Percentiles rank a stretch among this genome's conserved stretches.
phyloP scores from a whole-genome alignment of 1,140 invertebrate species.

The Drosophila saltans region DNA sequence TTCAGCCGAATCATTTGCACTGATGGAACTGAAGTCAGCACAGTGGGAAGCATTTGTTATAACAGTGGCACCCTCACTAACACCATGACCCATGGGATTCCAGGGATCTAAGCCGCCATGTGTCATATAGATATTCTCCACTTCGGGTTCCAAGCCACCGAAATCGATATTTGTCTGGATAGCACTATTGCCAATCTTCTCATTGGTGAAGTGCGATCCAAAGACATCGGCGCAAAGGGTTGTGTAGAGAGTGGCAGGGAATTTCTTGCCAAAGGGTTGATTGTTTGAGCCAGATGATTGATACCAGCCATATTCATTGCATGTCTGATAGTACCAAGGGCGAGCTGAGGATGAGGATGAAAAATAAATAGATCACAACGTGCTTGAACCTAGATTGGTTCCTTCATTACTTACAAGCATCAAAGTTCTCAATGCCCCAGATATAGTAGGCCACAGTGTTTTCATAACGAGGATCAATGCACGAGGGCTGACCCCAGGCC shows the following conservation, averaged over 20 bases:
- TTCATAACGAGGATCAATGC: constrained; percentile 63
- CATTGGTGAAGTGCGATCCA: constrained; percentile 84
- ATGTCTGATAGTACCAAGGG: constrained; percentile 92
- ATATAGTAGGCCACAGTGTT: constrained; percentile 58
- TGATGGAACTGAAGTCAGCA: constrained; percentile 87
- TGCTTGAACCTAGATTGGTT: not conserved
- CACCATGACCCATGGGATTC: constrained; percentile 86
- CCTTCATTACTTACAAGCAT: constrained; percentile 50
- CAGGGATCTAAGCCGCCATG: constrained; percentile 87
- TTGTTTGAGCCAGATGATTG: constrained; percentile 87
- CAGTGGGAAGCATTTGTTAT: constrained; percentile 86
- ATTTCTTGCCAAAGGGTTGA: constrained; percentile 87
- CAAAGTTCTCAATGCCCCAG: constrained; percentile 40
- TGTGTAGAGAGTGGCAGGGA: constrained; percentile 86
- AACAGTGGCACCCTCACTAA: constrained; percentile 84
- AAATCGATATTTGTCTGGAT: constrained; percentile 86
- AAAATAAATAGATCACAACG: no score
- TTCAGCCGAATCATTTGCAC: constrained; percentile 84
- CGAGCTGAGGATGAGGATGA: constrained; percentile 79
- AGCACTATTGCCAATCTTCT: constrained; percentile 84
- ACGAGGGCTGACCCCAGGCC: constrained; percentile 35
- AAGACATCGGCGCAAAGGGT: constrained; percentile 89
- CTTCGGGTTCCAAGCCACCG: constrained; percentile 85
- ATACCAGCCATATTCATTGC: constrained; percentile 93
- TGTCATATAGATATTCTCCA: constrained; percentile 86